Percentiles rank a stretch among this genome's conserved stretches.
phyloP scores from a whole-genome alignment of 2,888 invertebrate genomes.

The Plebejus argus region DNA sequence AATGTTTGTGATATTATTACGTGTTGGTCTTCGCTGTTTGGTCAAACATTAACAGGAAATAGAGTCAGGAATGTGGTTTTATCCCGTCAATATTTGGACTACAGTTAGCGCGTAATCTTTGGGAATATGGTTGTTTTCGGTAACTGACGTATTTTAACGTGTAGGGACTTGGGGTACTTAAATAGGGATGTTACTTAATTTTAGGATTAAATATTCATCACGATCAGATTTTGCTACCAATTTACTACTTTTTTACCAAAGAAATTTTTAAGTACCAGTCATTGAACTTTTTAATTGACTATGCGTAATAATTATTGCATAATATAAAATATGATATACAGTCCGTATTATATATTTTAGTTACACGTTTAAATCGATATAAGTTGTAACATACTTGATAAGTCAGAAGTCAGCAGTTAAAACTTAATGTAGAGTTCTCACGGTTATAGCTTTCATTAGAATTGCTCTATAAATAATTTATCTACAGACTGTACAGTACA shows the following conservation, averaged over 20 bases:
- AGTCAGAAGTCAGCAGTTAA: neutral
- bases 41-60: slow-evolving; percentile 65
- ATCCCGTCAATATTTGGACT: slow-evolving; percentile 65
- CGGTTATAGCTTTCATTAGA: neutral
- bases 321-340: neutral
- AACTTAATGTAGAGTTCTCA: neutral
- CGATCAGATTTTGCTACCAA: neutral
- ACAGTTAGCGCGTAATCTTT: slow-evolving; percentile 69
- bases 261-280: neutral
- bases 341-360: neutral
- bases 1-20: slow-evolving; percentile 42
- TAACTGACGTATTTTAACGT: neutral
- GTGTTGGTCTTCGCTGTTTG: slow-evolving; percentile 47
- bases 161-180: neutral
- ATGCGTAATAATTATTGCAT: neutral
- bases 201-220: neutral
- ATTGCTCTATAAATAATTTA: neutral
- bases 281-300: neutral
- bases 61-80: slow-evolving; percentile 54
- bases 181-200: neutral
- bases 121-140: slow-evolving; percentile 36
- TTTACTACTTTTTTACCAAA: neutral
- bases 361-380: neutral
- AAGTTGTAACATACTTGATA: neutral
- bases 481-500: neutral